A percentile compares a stretch with the other conserved stretches of the same genome.
Conservation (phyloP, 2,113 vertebrate genomes). For the Rhombomys opimus region DNA sequence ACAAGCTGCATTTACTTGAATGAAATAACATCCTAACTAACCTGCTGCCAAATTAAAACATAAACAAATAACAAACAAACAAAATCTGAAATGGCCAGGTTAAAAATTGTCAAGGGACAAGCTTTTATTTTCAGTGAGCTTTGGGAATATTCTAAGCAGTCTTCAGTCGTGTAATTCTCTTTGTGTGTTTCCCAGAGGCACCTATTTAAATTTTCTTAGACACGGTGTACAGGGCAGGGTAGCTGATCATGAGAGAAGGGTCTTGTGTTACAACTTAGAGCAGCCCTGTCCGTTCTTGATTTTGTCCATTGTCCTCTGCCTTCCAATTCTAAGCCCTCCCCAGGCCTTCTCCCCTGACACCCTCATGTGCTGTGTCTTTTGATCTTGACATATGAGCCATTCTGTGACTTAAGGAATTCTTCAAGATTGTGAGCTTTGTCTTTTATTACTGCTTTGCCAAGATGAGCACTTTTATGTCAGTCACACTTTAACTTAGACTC, state of each 20-base stretch:
- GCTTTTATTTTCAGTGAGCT: not conserved
- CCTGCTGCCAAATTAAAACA: not conserved
- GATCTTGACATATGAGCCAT: not conserved
- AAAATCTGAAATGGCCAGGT: not conserved
- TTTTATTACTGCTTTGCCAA: not conserved
- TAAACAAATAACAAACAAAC: not conserved
- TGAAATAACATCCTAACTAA: not conserved
- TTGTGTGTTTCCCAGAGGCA: not conserved
- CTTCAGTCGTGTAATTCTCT: not conserved
- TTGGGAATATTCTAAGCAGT: not conserved
- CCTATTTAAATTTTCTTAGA: not conserved
- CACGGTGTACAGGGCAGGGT: no score
- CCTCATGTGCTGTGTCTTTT: not conserved
- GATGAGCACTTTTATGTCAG: not conserved
- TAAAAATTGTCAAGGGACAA: not conserved
- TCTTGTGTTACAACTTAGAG: not conserved
- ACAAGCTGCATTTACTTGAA: not conserved
- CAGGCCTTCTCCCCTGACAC: no score
- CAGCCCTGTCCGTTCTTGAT: rapidly evolving
- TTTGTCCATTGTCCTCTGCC: not conserved
- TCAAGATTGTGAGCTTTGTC: not conserved
- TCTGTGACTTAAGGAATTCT: not conserved
- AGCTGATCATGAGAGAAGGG: no score
- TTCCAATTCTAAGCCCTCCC: not conserved
- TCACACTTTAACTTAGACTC: not conserved